Evolutionary conservation across 2,113 vertebrate genomes (phyloP).

Genomic region (Phyllopteryx taeniolatus): DNA sequence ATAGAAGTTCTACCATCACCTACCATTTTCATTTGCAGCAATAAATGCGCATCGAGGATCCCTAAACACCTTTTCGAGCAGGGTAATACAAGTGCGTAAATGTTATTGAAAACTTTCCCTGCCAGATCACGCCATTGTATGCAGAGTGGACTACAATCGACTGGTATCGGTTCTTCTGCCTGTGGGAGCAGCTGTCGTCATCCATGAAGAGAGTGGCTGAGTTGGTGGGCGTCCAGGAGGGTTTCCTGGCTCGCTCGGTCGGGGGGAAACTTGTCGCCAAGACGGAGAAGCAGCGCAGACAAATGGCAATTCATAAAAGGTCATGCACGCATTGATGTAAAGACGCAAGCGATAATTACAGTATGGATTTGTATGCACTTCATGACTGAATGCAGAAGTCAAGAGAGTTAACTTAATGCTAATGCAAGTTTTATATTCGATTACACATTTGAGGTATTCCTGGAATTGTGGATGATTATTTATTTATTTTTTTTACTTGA

Average conservation of each 20-base stretch:
- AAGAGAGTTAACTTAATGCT: not conserved
- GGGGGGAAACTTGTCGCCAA: conserved; percentile 84
- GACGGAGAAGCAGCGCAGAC: conserved; percentile 90
- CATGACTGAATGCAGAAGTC: not conserved
- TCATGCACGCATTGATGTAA: conserved; percentile 41
- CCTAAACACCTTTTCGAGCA: not conserved
- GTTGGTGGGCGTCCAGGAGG: conserved; percentile 93
- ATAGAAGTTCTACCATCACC: not conserved
- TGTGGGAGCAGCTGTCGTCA: conserved; percentile 90
- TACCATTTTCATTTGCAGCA: not conserved
- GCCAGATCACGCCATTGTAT: conserved; percentile 89
- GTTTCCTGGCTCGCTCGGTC: conserved; percentile 90
- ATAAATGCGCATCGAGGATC: not conserved
- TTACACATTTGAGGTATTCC: not conserved
- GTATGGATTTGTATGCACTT: not conserved
- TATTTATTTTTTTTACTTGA: not conserved
- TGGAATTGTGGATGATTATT: not conserved
- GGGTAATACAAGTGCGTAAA: not conserved
- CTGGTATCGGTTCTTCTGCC: conserved; percentile 96
- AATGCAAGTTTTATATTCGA: not conserved
- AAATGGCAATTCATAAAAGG: conserved; percentile 97
- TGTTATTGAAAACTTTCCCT: conserved; percentile 1
- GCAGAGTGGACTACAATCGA: conserved; percentile 95
- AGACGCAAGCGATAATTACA: not conserved
- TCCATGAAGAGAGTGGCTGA: conserved; percentile 96